Evolutionary conservation across 2,113 vertebrate genomes (phyloP).

Genomic region (Egretta garzetta): DNA sequence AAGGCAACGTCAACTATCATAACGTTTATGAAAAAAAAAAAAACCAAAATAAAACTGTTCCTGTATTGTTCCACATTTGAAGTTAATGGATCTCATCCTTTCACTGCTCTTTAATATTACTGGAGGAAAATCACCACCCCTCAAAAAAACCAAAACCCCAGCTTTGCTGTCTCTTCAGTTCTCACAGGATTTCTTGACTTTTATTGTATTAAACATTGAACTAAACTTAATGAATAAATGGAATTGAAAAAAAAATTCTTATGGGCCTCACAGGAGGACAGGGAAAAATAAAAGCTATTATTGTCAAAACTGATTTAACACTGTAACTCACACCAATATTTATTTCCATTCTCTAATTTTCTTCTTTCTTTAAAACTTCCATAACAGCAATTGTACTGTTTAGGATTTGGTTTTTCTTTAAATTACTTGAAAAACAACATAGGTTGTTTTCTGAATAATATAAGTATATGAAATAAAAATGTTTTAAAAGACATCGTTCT

Average conservation of each 20-base stretch:
- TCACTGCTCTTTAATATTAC: not conserved
- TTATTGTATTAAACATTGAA: not conserved
- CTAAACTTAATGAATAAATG: not conserved
- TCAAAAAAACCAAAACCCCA: not conserved
- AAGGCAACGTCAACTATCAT: not conserved
- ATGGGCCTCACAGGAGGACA: not conserved
- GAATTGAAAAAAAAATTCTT: not conserved
- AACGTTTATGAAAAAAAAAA: not conserved
- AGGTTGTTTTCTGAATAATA: not conserved
- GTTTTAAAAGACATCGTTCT: not conserved
- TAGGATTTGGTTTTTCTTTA: not conserved
- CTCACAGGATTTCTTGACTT: not conserved
- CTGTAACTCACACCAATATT: not conserved
- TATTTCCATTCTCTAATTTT: not conserved
- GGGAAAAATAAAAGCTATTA: not conserved
- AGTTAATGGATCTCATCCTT: not conserved
- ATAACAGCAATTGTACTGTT: not conserved
- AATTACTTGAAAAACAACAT: not conserved
- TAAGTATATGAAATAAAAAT: not conserved
- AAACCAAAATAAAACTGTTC: not conserved
- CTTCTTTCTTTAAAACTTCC: not conserved
- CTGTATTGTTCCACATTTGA: not conserved
- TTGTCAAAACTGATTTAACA: not conserved
- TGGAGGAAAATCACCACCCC: not conserved
- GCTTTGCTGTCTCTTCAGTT: not conserved